Percentiles rank a stretch among this genome's conserved stretches.
These are phyloP conservation scores for Pachycephus smyrnensis DNA, from an alignment of 2,888 invertebrate species.

Conservation along the genomic window DNA sequence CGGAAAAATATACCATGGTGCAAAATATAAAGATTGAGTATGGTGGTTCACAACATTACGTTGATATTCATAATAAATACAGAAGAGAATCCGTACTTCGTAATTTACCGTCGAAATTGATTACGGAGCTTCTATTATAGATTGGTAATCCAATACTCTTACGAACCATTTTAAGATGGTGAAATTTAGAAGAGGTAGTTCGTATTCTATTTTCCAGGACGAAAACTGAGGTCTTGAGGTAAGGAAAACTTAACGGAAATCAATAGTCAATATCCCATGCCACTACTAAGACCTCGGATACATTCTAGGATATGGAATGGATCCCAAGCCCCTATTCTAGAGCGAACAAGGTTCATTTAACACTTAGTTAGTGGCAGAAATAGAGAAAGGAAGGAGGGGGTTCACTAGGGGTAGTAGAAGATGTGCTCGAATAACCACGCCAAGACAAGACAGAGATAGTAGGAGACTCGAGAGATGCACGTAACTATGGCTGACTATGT, in stretches of 20 bases:
- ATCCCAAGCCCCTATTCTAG: constrained; percentile 15
- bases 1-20: not conserved
- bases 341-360: constrained; percentile 32
- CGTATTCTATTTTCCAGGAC: not conserved
- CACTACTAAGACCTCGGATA: not conserved
- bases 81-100: not conserved
- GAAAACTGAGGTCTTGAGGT: not conserved
- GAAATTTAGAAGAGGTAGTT: not conserved
- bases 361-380: constrained; percentile 29
- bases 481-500: not conserved
- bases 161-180: not conserved
- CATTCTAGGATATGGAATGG: not conserved
- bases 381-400: constrained; percentile 11
- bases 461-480: not conserved
- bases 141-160: not conserved
- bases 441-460: not conserved
- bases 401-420: not conserved
- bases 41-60: not conserved
- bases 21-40: not conserved
- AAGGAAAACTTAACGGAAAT: not conserved
- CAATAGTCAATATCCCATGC: not conserved
- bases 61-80: not conserved
- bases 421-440: not conserved
- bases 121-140: not conserved
- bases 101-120: not conserved